A percentile compares a stretch with the other conserved stretches of the same genome.
phyloP scores from a whole-genome alignment of 2,797 vertebrate genomes.

The Nyctibius grandis region DNA sequence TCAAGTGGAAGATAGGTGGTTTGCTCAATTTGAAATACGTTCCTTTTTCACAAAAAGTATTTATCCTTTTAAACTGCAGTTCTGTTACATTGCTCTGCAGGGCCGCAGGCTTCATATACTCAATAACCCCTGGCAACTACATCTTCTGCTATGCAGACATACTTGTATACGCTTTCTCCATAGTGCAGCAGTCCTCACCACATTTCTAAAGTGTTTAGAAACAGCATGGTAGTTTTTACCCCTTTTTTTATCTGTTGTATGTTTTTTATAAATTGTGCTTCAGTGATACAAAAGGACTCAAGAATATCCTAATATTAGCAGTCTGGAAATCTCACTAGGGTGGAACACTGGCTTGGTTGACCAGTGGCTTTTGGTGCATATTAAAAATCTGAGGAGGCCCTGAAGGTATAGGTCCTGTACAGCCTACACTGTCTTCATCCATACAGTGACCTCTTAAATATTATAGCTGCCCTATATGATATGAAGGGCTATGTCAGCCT shows the following conservation, averaged over 20 bases:
- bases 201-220: not conserved
- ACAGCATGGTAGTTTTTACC: not conserved
- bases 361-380: not conserved
- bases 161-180: not conserved
- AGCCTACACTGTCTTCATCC: not conserved
- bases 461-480: not conserved
- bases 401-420: not conserved
- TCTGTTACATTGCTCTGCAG: not conserved
- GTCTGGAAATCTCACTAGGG: not conserved
- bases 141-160: not conserved
- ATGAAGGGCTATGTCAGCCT: not conserved
- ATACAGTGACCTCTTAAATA: not conserved
- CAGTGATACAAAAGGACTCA: not conserved
- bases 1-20: not conserved
- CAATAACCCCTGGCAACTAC: not conserved
- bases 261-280: not conserved
- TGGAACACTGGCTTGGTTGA: not conserved
- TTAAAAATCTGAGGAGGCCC: not conserved
- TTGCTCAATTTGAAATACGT: not conserved
- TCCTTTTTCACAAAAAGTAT: not conserved
- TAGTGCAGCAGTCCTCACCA: not conserved
- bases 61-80: not conserved
- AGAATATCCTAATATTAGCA: not conserved
- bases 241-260: not conserved
- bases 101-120: not conserved